Evolutionary conservation across 2,888 invertebrate species (phyloP).

Genomic region (Villa cingulata): DNA sequence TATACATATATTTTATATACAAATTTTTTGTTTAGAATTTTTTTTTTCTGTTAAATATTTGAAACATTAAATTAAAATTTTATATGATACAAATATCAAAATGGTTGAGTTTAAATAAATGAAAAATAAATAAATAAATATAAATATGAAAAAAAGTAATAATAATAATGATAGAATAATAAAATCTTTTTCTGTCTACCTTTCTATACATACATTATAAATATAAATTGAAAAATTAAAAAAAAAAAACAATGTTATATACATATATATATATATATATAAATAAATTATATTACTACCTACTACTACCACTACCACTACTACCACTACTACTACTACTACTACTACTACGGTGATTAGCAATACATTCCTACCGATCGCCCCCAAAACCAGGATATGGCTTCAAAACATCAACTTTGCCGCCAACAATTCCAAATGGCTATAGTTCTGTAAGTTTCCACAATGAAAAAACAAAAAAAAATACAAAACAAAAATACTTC

Average conservation of each 20-base stretch:
- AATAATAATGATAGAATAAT: no score
- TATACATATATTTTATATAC: constrained; percentile 21
- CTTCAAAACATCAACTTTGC: constrained; percentile 61
- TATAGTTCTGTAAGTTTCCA: constrained; percentile 37
- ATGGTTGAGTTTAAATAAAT: no score
- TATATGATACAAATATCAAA: no score
- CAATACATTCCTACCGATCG: constrained; percentile 42
- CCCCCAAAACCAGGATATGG: constrained; percentile 68
- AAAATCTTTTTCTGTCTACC: no score
- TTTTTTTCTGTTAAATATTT: no score
- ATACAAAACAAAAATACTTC: constrained; percentile 1
- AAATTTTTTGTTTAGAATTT: constrained; percentile 11
- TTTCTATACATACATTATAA: no score
- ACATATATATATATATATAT: neutral
- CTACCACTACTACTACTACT: no score
- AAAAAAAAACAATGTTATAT: constrained; percentile 10
- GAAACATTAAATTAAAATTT: no score
- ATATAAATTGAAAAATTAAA: constrained; percentile 7
- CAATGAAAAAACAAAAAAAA: neutral
- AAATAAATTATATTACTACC: no score
- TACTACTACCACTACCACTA: no score
- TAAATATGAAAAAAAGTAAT: no score
- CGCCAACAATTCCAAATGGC: constrained; percentile 43
- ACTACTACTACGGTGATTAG: constrained; percentile 20
- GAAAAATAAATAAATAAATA: no score